phyloP scores from a whole-genome alignment of 2,113 vertebrate genomes.

The Amphiprion ocellaris region DNA sequence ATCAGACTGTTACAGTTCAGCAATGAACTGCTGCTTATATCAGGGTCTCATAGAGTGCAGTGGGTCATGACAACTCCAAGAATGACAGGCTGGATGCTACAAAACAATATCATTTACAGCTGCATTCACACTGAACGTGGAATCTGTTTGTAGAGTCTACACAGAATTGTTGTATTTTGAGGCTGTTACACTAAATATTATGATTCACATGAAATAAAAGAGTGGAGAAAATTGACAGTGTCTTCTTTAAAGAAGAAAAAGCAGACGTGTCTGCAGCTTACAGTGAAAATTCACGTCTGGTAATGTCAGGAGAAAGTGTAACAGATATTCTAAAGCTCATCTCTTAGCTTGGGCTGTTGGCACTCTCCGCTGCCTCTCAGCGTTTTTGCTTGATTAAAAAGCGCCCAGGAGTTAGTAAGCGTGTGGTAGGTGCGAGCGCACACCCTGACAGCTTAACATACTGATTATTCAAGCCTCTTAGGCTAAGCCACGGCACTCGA shows the following conservation, averaged over 20 bases:
- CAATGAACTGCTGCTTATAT: slow-evolving; percentile 21
- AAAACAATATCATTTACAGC: slow-evolving; percentile 25
- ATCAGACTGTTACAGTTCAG: slow-evolving; percentile 15
- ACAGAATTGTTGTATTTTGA: slow-evolving; percentile 1
- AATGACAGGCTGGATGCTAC: not conserved
- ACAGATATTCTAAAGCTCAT: slow-evolving; percentile 76
- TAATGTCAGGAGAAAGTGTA: slow-evolving; percentile 75
- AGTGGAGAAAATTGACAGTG: slow-evolving; percentile 32
- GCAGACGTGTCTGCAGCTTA: slow-evolving; percentile 51
- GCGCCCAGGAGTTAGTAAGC: slow-evolving; percentile 79
- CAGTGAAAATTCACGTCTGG: slow-evolving; percentile 54
- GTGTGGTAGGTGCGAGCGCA: slow-evolving; percentile 78
- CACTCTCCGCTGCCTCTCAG: slow-evolving; percentile 72
- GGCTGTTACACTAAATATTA: slow-evolving; percentile 18
- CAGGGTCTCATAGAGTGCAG: slow-evolving; percentile 21
- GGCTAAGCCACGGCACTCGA: slow-evolving; percentile 81
- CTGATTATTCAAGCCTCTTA: slow-evolving; percentile 88
- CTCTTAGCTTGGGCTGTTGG: slow-evolving; percentile 69
- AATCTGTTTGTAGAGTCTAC: slow-evolving; percentile 18
- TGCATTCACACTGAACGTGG: slow-evolving; percentile 1
- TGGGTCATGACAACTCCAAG: slow-evolving; percentile 28
- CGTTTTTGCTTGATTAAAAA: slow-evolving; percentile 84
- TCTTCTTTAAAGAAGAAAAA: slow-evolving; percentile 35
- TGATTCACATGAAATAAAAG: slow-evolving; percentile 42
- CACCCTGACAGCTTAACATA: slow-evolving; percentile 83